Base-by-base conservation (phyloP, 1,140 invertebrate genomes). In the Conus ventricosus region DNA sequence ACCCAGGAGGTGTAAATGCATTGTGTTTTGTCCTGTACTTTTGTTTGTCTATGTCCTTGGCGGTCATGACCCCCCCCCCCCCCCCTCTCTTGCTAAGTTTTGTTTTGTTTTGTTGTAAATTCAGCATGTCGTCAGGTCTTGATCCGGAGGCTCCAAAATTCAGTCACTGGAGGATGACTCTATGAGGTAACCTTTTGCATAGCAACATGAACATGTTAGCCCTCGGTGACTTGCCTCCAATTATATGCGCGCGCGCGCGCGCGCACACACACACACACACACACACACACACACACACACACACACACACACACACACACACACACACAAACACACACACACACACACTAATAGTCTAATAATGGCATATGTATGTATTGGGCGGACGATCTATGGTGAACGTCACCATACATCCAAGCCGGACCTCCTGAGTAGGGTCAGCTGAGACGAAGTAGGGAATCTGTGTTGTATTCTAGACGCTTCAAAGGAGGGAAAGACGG, bases 261-360 rank as follows among this genome's bases (percentile, higher is more conserved):
- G 71, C 71, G 25, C 71, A 75, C 71, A 75, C 71, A 75, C 71
- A 75, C 71, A 75, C 15, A 75, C n/a, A 75, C 71, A 75, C 71
- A 75, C 71, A 75, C 71, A 75, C 71, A 75, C 71, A 81, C 55
- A 75, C 20, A 82, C 60, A 20, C 57, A 80, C 27, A 87, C 55
- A 57, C 57, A 76, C 25, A 78, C 57, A 53, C 6, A 57, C 78
- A 25, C 39, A 54, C 39, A 63, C 76, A 57, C 75, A 60, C 53
- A 78, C 55, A 39, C 39, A 3, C 39, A 39, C 39, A n/a, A n/a
- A 39, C 39, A 39, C 39, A 39, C 39, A 39, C 39, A 39, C 39
- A 39, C 39, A 39, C 39, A 39, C 39, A 39, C 39, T 39, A 39
- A 39, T 39, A 39, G 3, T 39, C 39, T 39, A 39, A 39, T 39